A percentile compares a stretch with the other conserved stretches of the same genome.
Conservation (phyloP, 1,140 invertebrate genomes). For the Tetraneura akinire region DNA sequence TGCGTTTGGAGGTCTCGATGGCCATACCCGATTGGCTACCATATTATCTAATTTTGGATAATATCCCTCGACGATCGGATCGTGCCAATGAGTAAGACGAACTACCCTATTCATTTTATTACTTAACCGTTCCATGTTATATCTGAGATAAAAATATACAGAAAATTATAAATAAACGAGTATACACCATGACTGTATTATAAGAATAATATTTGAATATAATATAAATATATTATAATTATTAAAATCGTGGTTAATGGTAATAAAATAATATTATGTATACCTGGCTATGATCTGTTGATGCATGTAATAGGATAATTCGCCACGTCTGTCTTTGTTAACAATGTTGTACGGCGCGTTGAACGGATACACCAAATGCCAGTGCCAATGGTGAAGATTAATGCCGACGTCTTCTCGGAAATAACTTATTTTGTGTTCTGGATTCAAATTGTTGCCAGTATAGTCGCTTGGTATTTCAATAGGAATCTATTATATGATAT, state of each 20-base stretch:
- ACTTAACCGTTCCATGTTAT: slow-evolving; percentile 71
- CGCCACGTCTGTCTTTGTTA: slow-evolving; percentile 71
- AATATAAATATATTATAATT: too few relatives aligned
- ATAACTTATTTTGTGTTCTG: slow-evolving; percentile 73
- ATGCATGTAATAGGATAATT: slow-evolving; percentile 80
- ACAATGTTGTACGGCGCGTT: slow-evolving; percentile 62
- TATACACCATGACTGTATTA: too few relatives aligned
- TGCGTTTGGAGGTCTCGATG: slow-evolving; percentile 65
- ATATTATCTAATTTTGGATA: slow-evolving; percentile 73
- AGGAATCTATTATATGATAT: slow-evolving; percentile 59
- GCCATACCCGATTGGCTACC: slow-evolving; percentile 68
- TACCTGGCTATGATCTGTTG: slow-evolving; percentile 66
- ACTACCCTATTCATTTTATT: slow-evolving; percentile 65
- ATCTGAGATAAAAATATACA: slow-evolving; percentile 63
- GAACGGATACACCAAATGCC: slow-evolving; percentile 61
- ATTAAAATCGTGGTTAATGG: background rate
- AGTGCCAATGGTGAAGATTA: slow-evolving; percentile 81
- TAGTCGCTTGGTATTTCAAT: slow-evolving; percentile 73
- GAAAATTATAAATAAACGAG: too few relatives aligned
- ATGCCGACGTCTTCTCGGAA: slow-evolving; percentile 73
- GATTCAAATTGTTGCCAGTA: slow-evolving; percentile 72
- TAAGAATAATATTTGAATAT: too few relatives aligned
- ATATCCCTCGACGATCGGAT: slow-evolving; percentile 70
- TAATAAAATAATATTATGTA: background rate
- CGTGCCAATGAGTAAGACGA: slow-evolving; percentile 65